Conservation (phyloP, 2,888 invertebrate species). For the Drosophila merina region DNA sequence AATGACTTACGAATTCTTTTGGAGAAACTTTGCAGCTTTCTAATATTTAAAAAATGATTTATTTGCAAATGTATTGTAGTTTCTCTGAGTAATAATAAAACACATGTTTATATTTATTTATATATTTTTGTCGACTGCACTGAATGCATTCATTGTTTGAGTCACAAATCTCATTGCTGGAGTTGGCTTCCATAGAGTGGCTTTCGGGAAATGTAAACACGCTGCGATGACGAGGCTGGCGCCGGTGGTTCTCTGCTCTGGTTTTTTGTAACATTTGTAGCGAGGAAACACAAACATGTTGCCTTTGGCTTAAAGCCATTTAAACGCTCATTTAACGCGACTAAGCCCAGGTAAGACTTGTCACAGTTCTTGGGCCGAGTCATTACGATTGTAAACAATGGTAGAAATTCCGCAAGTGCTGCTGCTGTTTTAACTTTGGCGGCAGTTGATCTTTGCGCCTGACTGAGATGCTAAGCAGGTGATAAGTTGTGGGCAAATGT, state of each 20-base stretch:
- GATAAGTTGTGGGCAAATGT: conserved; percentile 56
- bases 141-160: conserved; percentile 13
- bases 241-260: conserved; percentile 18
- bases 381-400: conserved; percentile 43
- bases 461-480: conserved; percentile 45
- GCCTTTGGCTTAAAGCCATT: conserved; percentile 41
- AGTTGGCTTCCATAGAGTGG: conserved; percentile 24
- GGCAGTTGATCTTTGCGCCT: conserved; percentile 34
- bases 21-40: neutral
- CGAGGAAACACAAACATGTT: conserved; percentile 20
- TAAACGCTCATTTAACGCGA: conserved; percentile 49
- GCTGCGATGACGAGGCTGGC: conserved; percentile 17
- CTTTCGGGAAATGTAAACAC: conserved; percentile 32
- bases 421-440: conserved; percentile 10
- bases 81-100: too few species aligned
- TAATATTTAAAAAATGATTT: neutral
- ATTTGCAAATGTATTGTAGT: too few species aligned
- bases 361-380: conserved; percentile 46
- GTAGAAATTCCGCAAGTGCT: conserved; percentile 34
- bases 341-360: conserved; percentile 41
- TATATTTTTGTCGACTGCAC: neutral
- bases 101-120: neutral
- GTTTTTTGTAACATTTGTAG: conserved; percentile 16
- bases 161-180: conserved; percentile 30
- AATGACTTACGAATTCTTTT: conserved; percentile 1